phyloP scores from a whole-genome alignment of 2,797 vertebrate species.

The Myotis pilosus region DNA sequence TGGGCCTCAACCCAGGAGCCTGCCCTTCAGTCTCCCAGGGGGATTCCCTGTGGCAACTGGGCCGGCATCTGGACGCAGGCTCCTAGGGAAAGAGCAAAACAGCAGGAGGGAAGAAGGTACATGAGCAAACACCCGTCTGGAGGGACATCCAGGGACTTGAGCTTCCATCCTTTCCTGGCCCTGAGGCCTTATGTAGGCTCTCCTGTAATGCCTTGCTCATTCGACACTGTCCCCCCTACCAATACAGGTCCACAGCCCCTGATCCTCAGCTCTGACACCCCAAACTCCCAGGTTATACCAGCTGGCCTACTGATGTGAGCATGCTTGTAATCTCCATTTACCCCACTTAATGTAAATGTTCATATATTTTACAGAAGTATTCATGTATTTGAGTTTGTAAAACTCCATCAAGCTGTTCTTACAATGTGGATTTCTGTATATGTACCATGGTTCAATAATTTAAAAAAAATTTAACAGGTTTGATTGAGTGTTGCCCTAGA shows the following conservation, averaged over 20 bases:
- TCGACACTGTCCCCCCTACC: background rate
- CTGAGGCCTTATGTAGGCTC: background rate
- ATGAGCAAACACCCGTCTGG: background rate
- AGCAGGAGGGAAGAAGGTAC: background rate
- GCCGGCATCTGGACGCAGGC: conserved; percentile 43
- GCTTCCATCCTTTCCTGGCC: background rate
- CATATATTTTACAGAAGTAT: background rate
- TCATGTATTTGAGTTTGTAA: background rate
- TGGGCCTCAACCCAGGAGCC: background rate
- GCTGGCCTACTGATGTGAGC: background rate
- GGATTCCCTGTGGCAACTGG: background rate
- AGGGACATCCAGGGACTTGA: background rate
- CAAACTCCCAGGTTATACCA: background rate
- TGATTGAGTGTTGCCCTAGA: background rate
- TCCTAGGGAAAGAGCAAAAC: conserved; percentile 60
- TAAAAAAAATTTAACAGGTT: background rate
- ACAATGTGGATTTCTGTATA: background rate
- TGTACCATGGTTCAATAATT: background rate
- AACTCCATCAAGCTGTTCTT: background rate
- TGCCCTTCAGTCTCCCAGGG: conserved; percentile 52
- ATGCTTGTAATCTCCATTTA: background rate
- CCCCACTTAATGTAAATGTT: background rate
- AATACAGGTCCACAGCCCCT: background rate
- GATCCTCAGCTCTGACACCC: background rate
- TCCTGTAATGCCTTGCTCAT: background rate